Conservation (phyloP, 1,140 invertebrate species). For the Drosophila sp. region DNA sequence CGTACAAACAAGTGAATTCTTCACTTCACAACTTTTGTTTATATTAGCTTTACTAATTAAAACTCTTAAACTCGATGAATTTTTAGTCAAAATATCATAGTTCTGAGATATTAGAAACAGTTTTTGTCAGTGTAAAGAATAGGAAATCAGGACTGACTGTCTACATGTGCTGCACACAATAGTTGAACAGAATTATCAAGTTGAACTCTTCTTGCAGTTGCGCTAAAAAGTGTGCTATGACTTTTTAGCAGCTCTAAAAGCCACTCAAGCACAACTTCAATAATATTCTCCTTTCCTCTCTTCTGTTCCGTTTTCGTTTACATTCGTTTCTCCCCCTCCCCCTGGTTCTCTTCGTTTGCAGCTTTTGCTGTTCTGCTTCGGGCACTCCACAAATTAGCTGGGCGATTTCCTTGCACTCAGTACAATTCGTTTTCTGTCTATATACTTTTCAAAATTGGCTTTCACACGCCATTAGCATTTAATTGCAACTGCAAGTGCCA, state of each 20-base stretch:
- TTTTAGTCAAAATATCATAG: too few species aligned
- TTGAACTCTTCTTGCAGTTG: conserved; percentile 22
- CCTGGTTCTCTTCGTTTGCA: neutral
- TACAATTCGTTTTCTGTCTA: conserved; percentile 58
- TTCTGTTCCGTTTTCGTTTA: too few species aligned
- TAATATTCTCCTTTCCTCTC: conserved; percentile 33
- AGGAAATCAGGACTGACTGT: neutral
- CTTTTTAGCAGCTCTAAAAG: conserved; percentile 65
- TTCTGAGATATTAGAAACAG: too few species aligned
- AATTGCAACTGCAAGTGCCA: conserved; percentile 55
- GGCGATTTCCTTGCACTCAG: conserved; percentile 75
- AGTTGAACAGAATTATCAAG: conserved; percentile 37
- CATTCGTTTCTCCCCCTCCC: too few species aligned
- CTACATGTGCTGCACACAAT: conserved; percentile 20
- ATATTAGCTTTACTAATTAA: too few species aligned
- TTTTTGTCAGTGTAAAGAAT: too few species aligned
- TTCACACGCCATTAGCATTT: conserved; percentile 82
- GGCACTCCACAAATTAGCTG: conserved; percentile 71
- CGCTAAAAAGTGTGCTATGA: conserved; percentile 46
- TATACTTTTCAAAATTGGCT: conserved; percentile 81
- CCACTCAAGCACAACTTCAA: conserved; percentile 60
- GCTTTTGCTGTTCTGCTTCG: conserved; percentile 5
- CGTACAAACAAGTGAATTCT: too few species aligned
- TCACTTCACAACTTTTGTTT: too few species aligned
- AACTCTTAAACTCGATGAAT: too few species aligned